phyloP scores from a whole-genome alignment of 2,888 invertebrate genomes.

The Metalampra italica region DNA sequence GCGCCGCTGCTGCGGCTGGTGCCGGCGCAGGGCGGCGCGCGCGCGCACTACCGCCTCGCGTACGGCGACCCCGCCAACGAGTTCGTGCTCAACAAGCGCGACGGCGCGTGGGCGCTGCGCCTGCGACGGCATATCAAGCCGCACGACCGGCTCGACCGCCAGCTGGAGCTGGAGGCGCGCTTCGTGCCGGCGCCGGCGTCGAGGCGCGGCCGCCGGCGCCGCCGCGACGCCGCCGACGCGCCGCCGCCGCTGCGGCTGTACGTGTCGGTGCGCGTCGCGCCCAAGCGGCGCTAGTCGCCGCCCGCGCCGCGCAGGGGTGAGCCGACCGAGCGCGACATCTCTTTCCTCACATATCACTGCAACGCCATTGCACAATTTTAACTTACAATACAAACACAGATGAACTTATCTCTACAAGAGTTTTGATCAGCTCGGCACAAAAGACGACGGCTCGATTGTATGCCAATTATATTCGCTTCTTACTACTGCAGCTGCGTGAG shows the following conservation, averaged over 20 bases:
- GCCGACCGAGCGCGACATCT: neutral
- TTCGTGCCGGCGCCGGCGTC: slow-evolving; percentile 43
- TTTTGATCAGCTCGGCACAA: too few relatives aligned
- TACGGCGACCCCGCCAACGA: slow-evolving; percentile 49
- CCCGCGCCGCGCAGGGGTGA: neutral
- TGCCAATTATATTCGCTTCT: too few relatives aligned
- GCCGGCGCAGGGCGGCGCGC: slow-evolving; percentile 52
- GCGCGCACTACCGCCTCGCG: slow-evolving; percentile 59
- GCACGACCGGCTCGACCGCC: slow-evolving; percentile 34
- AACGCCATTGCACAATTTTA: too few relatives aligned
- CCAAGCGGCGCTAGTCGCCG: slow-evolving; percentile 27
- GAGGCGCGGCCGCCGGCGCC: slow-evolving; percentile 24
- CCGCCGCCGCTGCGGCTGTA: slow-evolving; percentile 60
- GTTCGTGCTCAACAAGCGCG: slow-evolving; percentile 56
- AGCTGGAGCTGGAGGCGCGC: slow-evolving; percentile 63
- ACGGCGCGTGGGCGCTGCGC: slow-evolving; percentile 61
- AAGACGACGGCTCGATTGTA: too few relatives aligned
- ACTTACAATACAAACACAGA: too few relatives aligned
- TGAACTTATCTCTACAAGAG: too few relatives aligned
- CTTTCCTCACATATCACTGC: too few relatives aligned
- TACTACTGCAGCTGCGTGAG: too few relatives aligned
- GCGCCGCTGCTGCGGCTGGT: slow-evolving; percentile 56
- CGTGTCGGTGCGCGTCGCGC: slow-evolving; percentile 54
- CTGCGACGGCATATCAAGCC: slow-evolving; percentile 47
- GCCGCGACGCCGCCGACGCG: slow-evolving; percentile 28